A percentile compares a stretch with the other conserved stretches of the same genome.
These are phyloP conservation scores for Orussus abietinus DNA, from an alignment of 1,140 invertebrate genomes.

Conservation along the genomic window DNA sequence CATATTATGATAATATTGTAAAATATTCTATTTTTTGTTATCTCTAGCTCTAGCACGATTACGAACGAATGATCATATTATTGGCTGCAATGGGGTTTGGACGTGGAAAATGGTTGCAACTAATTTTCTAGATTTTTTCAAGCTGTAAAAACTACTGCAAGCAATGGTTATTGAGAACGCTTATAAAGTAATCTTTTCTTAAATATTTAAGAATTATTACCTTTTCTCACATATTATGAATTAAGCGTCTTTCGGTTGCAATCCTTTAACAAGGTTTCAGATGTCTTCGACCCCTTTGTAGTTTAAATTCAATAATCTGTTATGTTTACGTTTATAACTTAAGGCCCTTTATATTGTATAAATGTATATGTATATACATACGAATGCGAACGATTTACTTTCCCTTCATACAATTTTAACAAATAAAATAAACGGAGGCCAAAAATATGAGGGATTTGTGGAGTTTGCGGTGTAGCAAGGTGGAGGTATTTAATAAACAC, in stretches of 20 bases:
- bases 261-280: background rate
- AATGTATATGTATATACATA: conserved; percentile 23
- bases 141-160: conserved; percentile 28
- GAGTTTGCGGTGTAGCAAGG: background rate
- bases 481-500: conserved; percentile 5
- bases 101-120: conserved; percentile 18
- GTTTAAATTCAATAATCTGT: conserved; percentile 24
- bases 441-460: no score
- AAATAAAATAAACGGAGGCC: background rate
- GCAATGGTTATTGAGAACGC: conserved; percentile 15
- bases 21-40: conserved; percentile 53
- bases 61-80: conserved; percentile 35
- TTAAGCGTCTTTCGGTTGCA: background rate
- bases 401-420: background rate
- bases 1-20: conserved; percentile 41
- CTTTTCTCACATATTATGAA: no score
- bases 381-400: conserved; percentile 12
- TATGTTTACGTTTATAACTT: conserved; percentile 30
- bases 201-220: no score
- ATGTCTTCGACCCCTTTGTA: conserved; percentile 21
- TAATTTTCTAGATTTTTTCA: conserved; percentile 27
- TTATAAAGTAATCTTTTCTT: no score
- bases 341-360: conserved; percentile 35
- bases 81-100: conserved; percentile 26
- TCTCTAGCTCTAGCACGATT: conserved; percentile 30